These are phyloP conservation scores for Heliconius ismenius DNA, from an alignment of 2,888 invertebrate genomes.

Conservation along the genomic window DNA sequence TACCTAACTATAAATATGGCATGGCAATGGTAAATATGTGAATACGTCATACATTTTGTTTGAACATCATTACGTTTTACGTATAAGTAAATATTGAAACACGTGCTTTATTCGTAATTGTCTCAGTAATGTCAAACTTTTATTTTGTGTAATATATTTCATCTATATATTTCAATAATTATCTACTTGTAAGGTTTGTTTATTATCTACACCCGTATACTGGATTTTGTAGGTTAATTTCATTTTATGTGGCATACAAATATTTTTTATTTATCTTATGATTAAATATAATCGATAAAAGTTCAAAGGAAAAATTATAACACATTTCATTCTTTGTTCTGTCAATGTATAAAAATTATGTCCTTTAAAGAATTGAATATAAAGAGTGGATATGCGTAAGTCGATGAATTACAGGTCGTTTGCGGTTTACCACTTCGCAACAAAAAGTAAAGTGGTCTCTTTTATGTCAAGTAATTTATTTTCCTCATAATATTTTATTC, in stretches of 20 bases:
- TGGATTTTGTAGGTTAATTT: not conserved
- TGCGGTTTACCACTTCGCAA: constrained; percentile 62
- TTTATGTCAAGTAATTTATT: constrained; percentile 45
- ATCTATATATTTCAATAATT: not conserved
- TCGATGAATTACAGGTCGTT: constrained; percentile 48
- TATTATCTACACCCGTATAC: not conserved
- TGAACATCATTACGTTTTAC: constrained; percentile 24
- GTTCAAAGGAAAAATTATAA: not conserved
- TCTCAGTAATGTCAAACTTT: not conserved
- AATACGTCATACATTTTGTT: constrained; percentile 7
- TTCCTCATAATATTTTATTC: constrained; percentile 13
- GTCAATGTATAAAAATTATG: constrained; percentile 15
- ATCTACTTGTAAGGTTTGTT: not conserved
- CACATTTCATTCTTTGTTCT: not conserved
- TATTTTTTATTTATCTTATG: not conserved
- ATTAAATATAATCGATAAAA: not conserved
- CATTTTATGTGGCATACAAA: not conserved
- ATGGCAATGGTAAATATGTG: not conserved
- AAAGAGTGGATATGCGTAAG: constrained; percentile 30
- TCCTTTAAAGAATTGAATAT: constrained; percentile 21
- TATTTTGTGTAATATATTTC: not conserved
- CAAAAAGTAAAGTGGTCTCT: constrained; percentile 49
- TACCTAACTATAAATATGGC: not conserved
- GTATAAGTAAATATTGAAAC: constrained; percentile 23
- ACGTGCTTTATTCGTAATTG: constrained; percentile 14